Conservation (phyloP, 2,797 vertebrate genomes). For the Nannoperca obscura region DNA sequence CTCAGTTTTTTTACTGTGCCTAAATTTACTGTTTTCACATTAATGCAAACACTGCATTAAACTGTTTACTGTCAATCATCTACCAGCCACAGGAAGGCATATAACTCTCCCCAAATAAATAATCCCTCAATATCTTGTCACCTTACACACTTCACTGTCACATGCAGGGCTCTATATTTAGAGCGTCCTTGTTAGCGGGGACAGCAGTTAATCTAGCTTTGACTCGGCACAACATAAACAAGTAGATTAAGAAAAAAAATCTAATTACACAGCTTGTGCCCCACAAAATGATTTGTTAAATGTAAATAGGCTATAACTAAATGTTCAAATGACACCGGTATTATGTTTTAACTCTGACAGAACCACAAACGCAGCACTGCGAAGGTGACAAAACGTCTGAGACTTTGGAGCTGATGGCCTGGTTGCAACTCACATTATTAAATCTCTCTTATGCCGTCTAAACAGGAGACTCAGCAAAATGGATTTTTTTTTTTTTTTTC, state of each 20-base stretch:
- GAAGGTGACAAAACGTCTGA: slow-evolving; percentile 18
- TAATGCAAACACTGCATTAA: slow-evolving; percentile 25
- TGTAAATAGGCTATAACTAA: slow-evolving; percentile 44
- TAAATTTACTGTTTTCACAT: slow-evolving; percentile 5
- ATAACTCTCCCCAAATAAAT: slow-evolving; percentile 23
- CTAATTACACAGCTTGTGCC: slow-evolving; percentile 63
- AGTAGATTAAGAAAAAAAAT: slow-evolving; percentile 48
- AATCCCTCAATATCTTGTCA: slow-evolving; percentile 43
- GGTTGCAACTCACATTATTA: slow-evolving; percentile 49
- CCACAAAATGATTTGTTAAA: slow-evolving; percentile 48
- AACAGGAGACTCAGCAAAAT: slow-evolving; percentile 45
- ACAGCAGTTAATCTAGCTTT: slow-evolving; percentile 55
- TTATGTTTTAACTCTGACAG: slow-evolving; percentile 24
- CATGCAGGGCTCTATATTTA: slow-evolving; percentile 37
- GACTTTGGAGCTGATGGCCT: slow-evolving; percentile 26
- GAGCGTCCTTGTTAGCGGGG: slow-evolving; percentile 38
- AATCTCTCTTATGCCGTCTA: slow-evolving; percentile 33
- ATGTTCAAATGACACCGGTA: slow-evolving; percentile 30
- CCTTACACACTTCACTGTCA: slow-evolving; percentile 42
- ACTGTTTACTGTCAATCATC: slow-evolving; percentile 45
- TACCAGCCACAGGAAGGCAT: slow-evolving; percentile 11
- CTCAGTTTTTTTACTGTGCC: not conserved
- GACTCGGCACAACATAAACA: slow-evolving; percentile 45
- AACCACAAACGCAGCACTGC: not conserved
- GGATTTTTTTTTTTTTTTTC: not conserved